Evolutionary conservation across 2,888 invertebrate genomes (phyloP).

Genomic region (Tiphia femorata): DNA sequence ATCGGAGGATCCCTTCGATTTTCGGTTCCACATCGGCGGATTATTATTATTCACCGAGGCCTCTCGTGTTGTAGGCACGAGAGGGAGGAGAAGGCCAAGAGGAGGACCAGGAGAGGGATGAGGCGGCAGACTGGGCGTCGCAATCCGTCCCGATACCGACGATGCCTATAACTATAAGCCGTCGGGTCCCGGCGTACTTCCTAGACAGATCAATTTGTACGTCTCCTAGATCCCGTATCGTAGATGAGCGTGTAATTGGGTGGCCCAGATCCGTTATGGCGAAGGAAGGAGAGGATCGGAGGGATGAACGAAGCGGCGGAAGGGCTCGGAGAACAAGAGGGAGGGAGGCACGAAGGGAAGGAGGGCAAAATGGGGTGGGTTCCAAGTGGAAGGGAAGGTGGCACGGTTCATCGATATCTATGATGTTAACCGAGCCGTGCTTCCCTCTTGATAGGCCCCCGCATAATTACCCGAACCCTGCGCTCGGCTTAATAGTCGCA

Average conservation of each 20-base stretch:
- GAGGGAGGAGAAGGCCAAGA: too few relatives aligned
- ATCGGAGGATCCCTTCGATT: too few relatives aligned
- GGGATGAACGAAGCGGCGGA: slow-evolving; percentile 5
- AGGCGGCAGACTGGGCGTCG: too few relatives aligned
- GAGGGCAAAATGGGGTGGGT: slow-evolving; percentile 11
- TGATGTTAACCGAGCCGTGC: slow-evolving; percentile 60
- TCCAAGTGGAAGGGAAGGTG: slow-evolving; percentile 16
- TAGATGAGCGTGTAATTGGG: slow-evolving; percentile 64
- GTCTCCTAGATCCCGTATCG: slow-evolving; percentile 60
- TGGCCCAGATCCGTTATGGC: slow-evolving; percentile 52
- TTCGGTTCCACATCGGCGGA: too few relatives aligned
- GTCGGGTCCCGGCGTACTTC: slow-evolving; percentile 40
- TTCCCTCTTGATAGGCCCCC: slow-evolving; percentile 55
- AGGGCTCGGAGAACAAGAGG: not conserved
- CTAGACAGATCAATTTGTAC: slow-evolving; percentile 62
- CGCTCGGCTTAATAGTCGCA: slow-evolving; percentile 51
- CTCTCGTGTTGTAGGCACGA: too few relatives aligned
- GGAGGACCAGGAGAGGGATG: too few relatives aligned
- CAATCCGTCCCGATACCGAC: slow-evolving; percentile 21
- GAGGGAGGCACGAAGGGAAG: slow-evolving; percentile 13
- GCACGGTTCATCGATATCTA: slow-evolving; percentile 58
- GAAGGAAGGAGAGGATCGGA: slow-evolving; percentile 21
- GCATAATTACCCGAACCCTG: slow-evolving; percentile 58
- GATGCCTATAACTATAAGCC: slow-evolving; percentile 32
- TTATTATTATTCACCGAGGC: too few relatives aligned